Percentiles rank a stretch among this genome's conserved stretches.
Conservation (phyloP, 2,888 invertebrate genomes). For the Elysia crispata region DNA sequence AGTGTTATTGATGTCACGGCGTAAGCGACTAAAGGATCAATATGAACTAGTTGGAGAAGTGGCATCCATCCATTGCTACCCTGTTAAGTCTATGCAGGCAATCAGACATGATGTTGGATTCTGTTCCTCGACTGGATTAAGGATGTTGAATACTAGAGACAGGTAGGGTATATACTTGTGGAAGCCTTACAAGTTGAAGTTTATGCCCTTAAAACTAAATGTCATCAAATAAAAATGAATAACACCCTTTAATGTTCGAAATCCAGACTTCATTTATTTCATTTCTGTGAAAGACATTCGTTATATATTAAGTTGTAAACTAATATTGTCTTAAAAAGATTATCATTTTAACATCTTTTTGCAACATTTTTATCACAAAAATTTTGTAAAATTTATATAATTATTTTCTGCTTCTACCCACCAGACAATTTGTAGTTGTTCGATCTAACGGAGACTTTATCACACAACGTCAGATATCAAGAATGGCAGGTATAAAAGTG, state of each 20-base stretch:
- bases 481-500: conserved; percentile 61
- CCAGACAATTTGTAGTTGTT: conserved; percentile 66
- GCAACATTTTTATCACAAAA: too few species aligned
- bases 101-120: conserved; percentile 56
- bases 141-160: conserved; percentile 58
- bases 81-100: conserved; percentile 67
- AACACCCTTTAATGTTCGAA: too few species aligned
- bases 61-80: conserved; percentile 61
- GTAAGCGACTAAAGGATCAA: not conserved
- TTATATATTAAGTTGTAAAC: too few species aligned
- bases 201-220: too few species aligned
- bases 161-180: conserved; percentile 55
- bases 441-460: conserved; percentile 61
- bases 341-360: too few species aligned
- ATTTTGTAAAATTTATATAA: too few species aligned
- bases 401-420: too few species aligned
- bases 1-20: conserved; percentile 6
- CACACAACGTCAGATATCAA: conserved; percentile 60
- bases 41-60: conserved; percentile 61
- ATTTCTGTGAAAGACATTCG: too few species aligned
- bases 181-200: too few species aligned
- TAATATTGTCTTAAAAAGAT: too few species aligned
- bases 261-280: too few species aligned
- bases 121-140: conserved; percentile 62
- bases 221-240: too few species aligned